Conservation (phyloP, 2,888 invertebrate species). For the Coelopa pilipes region DNA sequence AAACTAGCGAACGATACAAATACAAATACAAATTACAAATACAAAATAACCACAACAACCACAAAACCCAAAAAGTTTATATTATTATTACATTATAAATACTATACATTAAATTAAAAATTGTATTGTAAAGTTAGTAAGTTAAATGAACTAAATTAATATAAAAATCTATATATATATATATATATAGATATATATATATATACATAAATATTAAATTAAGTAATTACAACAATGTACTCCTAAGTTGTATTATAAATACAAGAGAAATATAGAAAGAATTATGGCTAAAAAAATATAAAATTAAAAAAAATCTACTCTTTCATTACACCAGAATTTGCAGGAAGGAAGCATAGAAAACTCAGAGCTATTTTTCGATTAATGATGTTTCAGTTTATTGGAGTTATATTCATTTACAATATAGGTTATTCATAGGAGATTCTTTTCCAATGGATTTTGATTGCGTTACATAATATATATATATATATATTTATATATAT, state of each 20-base stretch:
- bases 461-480: background rate
- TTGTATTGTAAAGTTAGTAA: constrained; percentile 32
- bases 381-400: constrained; percentile 20
- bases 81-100: constrained; percentile 24
- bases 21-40: constrained; percentile 24
- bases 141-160: constrained; percentile 31
- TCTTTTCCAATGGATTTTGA: constrained; percentile 9
- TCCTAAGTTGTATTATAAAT: constrained; percentile 58
- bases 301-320: constrained; percentile 43
- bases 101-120: constrained; percentile 24
- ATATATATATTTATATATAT: background rate
- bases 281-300: constrained; percentile 53
- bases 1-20: constrained; percentile 34
- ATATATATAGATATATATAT: constrained; percentile 46
- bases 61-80: constrained; percentile 34
- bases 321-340: constrained; percentile 32
- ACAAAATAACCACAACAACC: constrained; percentile 24
- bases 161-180: background rate
- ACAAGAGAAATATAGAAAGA: constrained; percentile 57
- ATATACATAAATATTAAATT: constrained; percentile 45
- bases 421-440: constrained; percentile 4
- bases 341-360: no score
- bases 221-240: constrained; percentile 47
- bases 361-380: background rate
- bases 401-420: constrained; percentile 29